Evolutionary conservation across 2,113 vertebrate genomes (phyloP), one percentile per base, ranked within the genome.

Genomic region (Chaetorhynchus papuensis): DNA sequence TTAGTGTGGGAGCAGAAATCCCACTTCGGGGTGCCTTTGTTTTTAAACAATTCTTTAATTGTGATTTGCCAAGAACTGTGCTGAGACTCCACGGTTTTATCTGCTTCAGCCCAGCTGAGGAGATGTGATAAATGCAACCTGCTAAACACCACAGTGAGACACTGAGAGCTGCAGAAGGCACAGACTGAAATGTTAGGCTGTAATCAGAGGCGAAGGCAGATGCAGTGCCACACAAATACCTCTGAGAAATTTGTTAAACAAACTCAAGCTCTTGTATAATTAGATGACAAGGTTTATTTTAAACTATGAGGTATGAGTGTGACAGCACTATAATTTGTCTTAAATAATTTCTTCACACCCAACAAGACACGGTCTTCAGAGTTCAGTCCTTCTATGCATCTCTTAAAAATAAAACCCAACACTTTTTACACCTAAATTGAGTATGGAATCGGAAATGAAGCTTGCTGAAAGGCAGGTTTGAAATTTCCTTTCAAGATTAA

Each of bases 231-330:
- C 50, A 63, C 39, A 86, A 93, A 95, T 75, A 77, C 90, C 59
- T 95, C 82, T 5, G 96, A 97, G 95, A 95, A 89, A 97, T 97
- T 94, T 94, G 95, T 98, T 97, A 97, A 98, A 96, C 97, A 97
- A 77, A 95, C 94, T 93, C 80, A 84, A 94, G 90, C 93, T 91
- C 94, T 95, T 94, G 92, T 94, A 96, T 97, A 97, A 97, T 98
- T 97, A 97, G 95, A 98, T 98, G 97, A 96, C 97, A 97, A 97
- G 96, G 93, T 98, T 96, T 97, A 97, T 97, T 98, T 97, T 96
- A 96, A 97, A 96, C 95, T 93, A 87, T 83, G 91, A 97, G 83
- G 83, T 94, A 95, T 92, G 97, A 97, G 69, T 96, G 92, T 97
- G 97, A 97, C 98, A 97, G 97, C 93, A 59, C 90, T 96, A 26